phyloP scores from a whole-genome alignment of 1,140 invertebrate species.

The Zaprionus nigranus region DNA sequence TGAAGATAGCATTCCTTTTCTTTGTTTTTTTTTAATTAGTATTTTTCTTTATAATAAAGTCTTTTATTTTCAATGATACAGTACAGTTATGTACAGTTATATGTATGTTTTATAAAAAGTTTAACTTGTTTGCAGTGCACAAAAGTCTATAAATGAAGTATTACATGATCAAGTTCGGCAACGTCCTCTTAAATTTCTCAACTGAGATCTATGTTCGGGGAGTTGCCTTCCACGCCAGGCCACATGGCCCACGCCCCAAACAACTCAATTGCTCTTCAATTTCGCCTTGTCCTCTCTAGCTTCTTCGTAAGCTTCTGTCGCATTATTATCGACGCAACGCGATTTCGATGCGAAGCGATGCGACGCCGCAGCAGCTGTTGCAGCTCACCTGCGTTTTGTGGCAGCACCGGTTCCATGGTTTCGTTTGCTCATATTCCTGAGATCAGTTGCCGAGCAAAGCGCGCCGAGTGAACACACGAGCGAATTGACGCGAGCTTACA shows the following conservation, averaged over 20 bases:
- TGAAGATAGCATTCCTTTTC: no score
- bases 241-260: constrained; percentile 19
- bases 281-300: background rate
- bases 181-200: background rate
- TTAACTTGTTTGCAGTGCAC: background rate
- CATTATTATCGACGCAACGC: constrained; percentile 14
- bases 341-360: background rate
- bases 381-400: constrained; percentile 32
- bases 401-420: constrained; percentile 39
- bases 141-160: background rate
- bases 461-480: constrained; percentile 39
- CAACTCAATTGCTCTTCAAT: constrained; percentile 25
- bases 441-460: constrained; percentile 37
- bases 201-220: constrained; percentile 20
- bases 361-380: constrained; percentile 32
- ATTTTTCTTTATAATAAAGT: background rate
- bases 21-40: background rate
- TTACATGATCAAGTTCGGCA: constrained; percentile 7
- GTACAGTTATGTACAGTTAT: no score
- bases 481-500: background rate
- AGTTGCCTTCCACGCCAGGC: background rate
- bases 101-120: background rate
- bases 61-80: background rate
- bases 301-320: constrained; percentile 18
- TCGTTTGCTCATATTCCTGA: constrained; percentile 23